These are phyloP conservation scores for Pterocles orientalis DNA, from an alignment of 2,113 vertebrate genomes.

Conservation along the genomic window DNA sequence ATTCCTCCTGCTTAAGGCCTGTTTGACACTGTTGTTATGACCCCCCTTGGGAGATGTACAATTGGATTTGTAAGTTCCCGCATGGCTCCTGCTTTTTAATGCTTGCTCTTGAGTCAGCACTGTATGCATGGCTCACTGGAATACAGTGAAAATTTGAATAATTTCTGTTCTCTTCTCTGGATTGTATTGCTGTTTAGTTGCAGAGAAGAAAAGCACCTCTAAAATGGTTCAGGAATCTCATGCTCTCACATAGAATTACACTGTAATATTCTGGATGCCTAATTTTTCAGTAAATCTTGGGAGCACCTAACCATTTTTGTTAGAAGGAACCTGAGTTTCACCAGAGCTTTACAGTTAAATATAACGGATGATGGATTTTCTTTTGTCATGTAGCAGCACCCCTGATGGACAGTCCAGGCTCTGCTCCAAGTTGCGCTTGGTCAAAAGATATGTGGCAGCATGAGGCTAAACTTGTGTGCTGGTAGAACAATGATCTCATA, in stretches of 20 bases:
- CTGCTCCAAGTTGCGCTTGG: background rate
- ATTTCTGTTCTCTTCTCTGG: background rate
- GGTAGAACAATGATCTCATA: conserved; percentile 42
- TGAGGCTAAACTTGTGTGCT: conserved; percentile 17
- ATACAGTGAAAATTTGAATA: background rate
- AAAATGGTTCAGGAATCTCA: background rate
- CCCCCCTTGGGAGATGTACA: background rate
- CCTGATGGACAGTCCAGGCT: background rate
- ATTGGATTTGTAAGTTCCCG: background rate
- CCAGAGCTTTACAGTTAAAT: background rate
- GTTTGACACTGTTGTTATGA: conserved; percentile 34
- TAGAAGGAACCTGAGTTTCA: background rate
- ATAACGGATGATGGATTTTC: background rate
- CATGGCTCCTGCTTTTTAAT: conserved; percentile 14
- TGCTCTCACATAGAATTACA: background rate
- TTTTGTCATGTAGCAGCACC: background rate
- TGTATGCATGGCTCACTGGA: background rate
- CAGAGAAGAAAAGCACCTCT: background rate
- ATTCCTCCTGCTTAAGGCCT: background rate
- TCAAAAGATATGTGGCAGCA: background rate
- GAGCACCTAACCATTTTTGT: background rate
- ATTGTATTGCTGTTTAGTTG: background rate
- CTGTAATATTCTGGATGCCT: background rate
- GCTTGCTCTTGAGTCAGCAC: conserved; percentile 43
- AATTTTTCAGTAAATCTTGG: background rate